A percentile compares a stretch with the other conserved stretches of the same genome.
Conservation (phyloP, 2,888 invertebrate species). For the Macaria notata region DNA sequence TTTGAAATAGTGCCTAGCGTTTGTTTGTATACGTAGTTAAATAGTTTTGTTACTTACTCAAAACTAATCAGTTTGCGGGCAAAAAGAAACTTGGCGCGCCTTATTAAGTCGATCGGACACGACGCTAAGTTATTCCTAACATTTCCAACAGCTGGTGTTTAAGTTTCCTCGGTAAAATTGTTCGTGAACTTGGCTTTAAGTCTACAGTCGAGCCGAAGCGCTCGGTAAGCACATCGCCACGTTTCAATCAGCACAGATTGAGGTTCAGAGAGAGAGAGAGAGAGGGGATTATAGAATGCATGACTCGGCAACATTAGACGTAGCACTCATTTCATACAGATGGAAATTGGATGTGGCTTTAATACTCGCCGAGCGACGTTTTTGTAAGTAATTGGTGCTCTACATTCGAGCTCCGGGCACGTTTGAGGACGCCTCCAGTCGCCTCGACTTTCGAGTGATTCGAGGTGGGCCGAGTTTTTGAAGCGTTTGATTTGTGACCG, state of each 20-base stretch:
- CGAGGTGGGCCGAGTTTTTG: constrained; percentile 18
- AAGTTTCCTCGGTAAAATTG: constrained; percentile 19
- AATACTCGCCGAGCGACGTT: constrained; percentile 51
- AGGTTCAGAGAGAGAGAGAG: constrained; percentile 41
- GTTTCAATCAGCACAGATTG: constrained; percentile 75
- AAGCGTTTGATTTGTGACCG: constrained; percentile 21
- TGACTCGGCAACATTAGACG: constrained; percentile 70
- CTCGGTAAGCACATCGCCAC: constrained; percentile 60
- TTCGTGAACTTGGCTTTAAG: constrained; percentile 19
- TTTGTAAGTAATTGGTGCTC: constrained; percentile 51
- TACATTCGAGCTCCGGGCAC: constrained; percentile 31
- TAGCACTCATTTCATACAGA: constrained; percentile 61
- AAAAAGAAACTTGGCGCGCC: background rate
- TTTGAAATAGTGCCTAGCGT: too few relatives aligned
- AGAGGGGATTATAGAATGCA: constrained; percentile 64
- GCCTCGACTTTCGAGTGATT: constrained; percentile 13
- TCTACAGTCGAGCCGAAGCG: constrained; percentile 47
- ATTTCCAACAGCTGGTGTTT: constrained; percentile 12
- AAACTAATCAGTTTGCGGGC: background rate
- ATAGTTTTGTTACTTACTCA: too few relatives aligned
- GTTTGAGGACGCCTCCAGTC: constrained; percentile 20
- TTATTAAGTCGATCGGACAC: constrained; percentile 11
- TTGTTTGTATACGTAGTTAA: too few relatives aligned
- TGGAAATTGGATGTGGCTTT: constrained; percentile 65
- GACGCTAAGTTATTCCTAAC: constrained; percentile 11